Percentiles rank a stretch among this genome's conserved stretches.
Evolutionary conservation across 2,113 vertebrate genomes (phyloP).

Genomic region (Pteruthius melanotis): DNA sequence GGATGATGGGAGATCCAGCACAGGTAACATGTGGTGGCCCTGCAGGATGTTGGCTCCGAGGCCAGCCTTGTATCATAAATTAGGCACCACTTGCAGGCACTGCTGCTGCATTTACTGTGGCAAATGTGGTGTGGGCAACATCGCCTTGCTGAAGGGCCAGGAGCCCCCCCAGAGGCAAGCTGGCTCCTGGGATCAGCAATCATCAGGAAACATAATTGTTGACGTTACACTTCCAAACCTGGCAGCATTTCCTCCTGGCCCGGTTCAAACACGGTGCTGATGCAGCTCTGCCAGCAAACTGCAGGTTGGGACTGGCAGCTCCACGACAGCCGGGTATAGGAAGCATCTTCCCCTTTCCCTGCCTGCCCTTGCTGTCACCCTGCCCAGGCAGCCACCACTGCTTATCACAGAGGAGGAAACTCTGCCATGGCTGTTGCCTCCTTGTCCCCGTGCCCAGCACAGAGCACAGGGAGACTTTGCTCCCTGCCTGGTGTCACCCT

Average conservation of each 20-base stretch:
- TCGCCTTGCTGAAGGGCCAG: neutral
- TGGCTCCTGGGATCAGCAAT: neutral
- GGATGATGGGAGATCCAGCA: neutral
- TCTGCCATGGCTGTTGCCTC: neutral
- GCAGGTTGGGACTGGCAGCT: neutral
- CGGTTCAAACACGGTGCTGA: rapidly evolving
- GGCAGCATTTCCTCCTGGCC: neutral
- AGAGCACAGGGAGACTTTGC: neutral
- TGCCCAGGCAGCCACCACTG: neutral
- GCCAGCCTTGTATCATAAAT: neutral
- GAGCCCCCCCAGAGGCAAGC: neutral
- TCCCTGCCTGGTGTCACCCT: neutral
- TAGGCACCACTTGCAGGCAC: neutral
- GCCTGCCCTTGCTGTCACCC: neutral
- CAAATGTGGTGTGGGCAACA: neutral
- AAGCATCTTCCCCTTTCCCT: neutral
- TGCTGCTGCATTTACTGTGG: neutral
- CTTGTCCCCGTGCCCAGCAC: rapidly evolving
- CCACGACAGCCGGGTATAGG: neutral
- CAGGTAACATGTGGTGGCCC: neutral
- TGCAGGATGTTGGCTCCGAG: neutral
- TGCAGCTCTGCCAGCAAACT: neutral
- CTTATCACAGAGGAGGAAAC: neutral
- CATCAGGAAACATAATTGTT: rapidly evolving
- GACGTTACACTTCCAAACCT: neutral